These are phyloP conservation scores for Scaptomyza pallida DNA, from an alignment of 1,140 invertebrate species.

Conservation along the genomic window DNA sequence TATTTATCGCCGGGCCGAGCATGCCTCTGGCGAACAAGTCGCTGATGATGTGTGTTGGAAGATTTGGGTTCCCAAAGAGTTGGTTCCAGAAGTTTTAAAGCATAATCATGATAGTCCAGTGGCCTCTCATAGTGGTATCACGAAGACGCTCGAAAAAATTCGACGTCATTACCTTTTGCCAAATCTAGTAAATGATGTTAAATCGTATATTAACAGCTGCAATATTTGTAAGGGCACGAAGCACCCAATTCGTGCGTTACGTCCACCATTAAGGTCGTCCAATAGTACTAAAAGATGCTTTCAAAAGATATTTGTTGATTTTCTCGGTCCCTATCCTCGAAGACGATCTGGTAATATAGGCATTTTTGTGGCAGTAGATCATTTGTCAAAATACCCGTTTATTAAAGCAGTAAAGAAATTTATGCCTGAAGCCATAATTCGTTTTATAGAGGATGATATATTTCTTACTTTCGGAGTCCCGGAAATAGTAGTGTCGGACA, in stretches of 20 bases:
- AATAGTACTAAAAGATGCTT: slow-evolving; percentile 17
- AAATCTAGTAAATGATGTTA: slow-evolving; percentile 13
- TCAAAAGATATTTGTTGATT: slow-evolving; percentile 40
- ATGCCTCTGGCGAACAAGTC: background rate
- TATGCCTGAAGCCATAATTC: slow-evolving; percentile 3
- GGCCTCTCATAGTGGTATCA: too few relatives aligned
- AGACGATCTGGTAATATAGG: too few relatives aligned
- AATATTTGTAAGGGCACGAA: slow-evolving; percentile 14
- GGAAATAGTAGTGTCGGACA: background rate
- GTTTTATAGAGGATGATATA: slow-evolving; percentile 28
- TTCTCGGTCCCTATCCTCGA: slow-evolving; percentile 32
- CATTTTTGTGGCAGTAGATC: too few relatives aligned
- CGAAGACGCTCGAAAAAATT: too few relatives aligned
- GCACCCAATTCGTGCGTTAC: slow-evolving; percentile 10
- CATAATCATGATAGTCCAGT: too few relatives aligned
- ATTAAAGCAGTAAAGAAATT: slow-evolving; percentile 16
- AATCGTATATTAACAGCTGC: slow-evolving; percentile 7
- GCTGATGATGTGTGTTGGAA: too few relatives aligned
- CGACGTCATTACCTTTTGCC: slow-evolving; percentile 23
- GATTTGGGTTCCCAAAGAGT: too few relatives aligned
- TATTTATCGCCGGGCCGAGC: slow-evolving; percentile 4
- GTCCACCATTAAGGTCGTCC: too few relatives aligned
- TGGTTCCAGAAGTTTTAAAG: too few relatives aligned
- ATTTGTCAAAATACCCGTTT: too few relatives aligned
- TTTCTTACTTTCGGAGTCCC: slow-evolving; percentile 36